These are phyloP conservation scores for Scartelaos histophorus DNA, from an alignment of 2,113 vertebrate species.

Conservation along the genomic window DNA sequence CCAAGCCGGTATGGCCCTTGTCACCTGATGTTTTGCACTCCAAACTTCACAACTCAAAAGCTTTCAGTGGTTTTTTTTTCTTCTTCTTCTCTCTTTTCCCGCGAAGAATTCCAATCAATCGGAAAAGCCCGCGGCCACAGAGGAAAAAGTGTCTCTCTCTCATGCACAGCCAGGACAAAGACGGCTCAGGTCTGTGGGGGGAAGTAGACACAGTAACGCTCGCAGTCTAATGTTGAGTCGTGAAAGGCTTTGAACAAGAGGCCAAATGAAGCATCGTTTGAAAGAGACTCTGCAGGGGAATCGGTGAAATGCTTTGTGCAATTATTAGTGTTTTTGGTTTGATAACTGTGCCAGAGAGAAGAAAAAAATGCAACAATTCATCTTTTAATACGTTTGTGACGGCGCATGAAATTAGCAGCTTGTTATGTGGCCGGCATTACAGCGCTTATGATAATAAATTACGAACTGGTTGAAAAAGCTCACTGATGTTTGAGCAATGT, in stretches of 20 bases:
- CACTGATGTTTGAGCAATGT: too few species aligned
- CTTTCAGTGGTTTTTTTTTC: conserved; percentile 37
- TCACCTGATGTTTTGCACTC: conserved; percentile 55
- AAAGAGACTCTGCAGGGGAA: conserved; percentile 27
- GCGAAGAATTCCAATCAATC: conserved; percentile 69
- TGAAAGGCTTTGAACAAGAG: conserved; percentile 48
- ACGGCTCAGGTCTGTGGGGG: conserved; percentile 32
- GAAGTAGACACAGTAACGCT: conserved; percentile 50
- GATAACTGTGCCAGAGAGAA: conserved; percentile 9
- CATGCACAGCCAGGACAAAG: conserved; percentile 50
- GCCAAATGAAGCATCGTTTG: conserved; percentile 23
- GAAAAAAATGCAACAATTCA: conserved; percentile 21
- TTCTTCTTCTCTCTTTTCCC: conserved; percentile 17
- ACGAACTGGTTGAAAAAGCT: too few species aligned
- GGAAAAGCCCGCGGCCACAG: conserved; percentile 51
- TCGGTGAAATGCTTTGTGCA: not conserved
- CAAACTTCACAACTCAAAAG: conserved; percentile 34
- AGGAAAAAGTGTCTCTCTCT: conserved; percentile 39
- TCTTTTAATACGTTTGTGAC: conserved; percentile 3
- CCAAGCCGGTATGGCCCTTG: conserved; percentile 25
- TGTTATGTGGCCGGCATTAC: conserved; percentile 5
- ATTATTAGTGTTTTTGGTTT: conserved; percentile 34
- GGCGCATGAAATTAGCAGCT: conserved; percentile 9
- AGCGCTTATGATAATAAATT: not conserved
- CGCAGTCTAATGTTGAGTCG: conserved; percentile 54